A percentile compares a stretch with the other conserved stretches of the same genome.
Evolutionary conservation across 35 echinoderm and acorn worm genomes (phyloP).

Genomic region (Apostichopus parvimensis): DNA sequence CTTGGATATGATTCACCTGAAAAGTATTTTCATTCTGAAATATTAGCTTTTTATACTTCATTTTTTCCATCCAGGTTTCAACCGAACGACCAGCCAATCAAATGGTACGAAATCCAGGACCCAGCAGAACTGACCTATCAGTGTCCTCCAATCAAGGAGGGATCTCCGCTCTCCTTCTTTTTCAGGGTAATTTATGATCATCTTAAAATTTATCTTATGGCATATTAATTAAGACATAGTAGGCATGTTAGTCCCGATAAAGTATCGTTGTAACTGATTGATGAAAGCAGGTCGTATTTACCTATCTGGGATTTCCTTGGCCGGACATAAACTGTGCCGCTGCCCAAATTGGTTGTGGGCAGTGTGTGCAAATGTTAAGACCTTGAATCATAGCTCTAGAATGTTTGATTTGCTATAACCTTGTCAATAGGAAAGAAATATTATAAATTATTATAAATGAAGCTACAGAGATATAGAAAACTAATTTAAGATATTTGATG

Average conservation of each 20-base stretch:
- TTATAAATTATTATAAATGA: too few relatives aligned
- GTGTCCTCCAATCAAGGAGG: conserved; percentile 65
- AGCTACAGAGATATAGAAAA: too few relatives aligned
- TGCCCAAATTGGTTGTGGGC: too few relatives aligned
- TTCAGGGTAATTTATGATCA: conserved; percentile 57
- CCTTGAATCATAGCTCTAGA: too few relatives aligned
- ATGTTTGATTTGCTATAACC: too few relatives aligned
- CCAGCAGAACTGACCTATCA: conserved; percentile 63
- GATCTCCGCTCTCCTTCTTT: conserved; percentile 63
- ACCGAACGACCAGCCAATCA: conserved; percentile 78
- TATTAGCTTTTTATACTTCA: background rate
- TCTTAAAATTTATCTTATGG: too few relatives aligned
- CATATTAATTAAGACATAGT: background rate
- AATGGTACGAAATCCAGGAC: conserved; percentile 72
- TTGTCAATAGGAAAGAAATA: too few relatives aligned
- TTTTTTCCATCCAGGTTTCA: conserved; percentile 52
- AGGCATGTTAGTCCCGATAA: background rate
- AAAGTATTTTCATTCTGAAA: background rate
- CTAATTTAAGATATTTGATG: too few relatives aligned
- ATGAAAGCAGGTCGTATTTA: too few relatives aligned
- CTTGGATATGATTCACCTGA: background rate
- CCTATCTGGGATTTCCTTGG: too few relatives aligned
- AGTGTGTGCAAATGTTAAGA: too few relatives aligned
- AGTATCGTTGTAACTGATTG: background rate
- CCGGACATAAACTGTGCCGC: too few relatives aligned